These are phyloP conservation scores for Pseudoatta argentina DNA, from an alignment of 1,140 invertebrate genomes.

Conservation along the genomic window DNA sequence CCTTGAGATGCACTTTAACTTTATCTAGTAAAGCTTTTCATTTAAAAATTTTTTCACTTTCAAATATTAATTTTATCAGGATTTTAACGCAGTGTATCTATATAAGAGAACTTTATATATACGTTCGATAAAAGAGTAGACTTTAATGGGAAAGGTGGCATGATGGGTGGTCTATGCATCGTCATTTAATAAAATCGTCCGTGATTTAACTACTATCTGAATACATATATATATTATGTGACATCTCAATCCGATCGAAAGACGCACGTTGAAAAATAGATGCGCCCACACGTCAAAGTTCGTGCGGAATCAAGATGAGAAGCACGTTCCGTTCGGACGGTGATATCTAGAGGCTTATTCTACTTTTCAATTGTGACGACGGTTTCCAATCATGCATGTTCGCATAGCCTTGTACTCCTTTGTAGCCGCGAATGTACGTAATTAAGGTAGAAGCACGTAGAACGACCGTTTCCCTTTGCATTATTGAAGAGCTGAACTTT, in stretches of 20 bases:
- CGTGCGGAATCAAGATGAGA: conserved; percentile 15
- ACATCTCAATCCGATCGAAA: conserved; percentile 43
- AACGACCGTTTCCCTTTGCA: background rate
- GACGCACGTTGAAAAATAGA: conserved; percentile 48
- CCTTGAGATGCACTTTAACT: background rate
- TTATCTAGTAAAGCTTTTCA: background rate
- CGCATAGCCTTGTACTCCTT: conserved; percentile 48
- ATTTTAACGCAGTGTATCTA: background rate
- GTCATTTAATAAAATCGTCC: conserved; percentile 34
- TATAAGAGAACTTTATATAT: no score
- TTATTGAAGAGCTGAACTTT: conserved; percentile 12
- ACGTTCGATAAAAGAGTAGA: background rate
- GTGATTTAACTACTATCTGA: background rate
- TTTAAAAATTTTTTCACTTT: background rate
- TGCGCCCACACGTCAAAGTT: conserved; percentile 17
- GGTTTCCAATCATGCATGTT: background rate
- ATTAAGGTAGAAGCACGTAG: conserved; percentile 12
- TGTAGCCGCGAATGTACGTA: conserved; percentile 18
- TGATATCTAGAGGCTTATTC: conserved; percentile 52
- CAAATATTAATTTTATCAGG: conserved; percentile 4
- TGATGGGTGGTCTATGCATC: background rate
- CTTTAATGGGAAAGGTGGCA: conserved; percentile 9
- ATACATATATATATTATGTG: background rate
- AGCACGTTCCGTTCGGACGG: background rate
- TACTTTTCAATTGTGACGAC: conserved; percentile 30